Base-by-base conservation (phyloP, 2,888 invertebrate species). In the Lochmaea crataegi region DNA sequence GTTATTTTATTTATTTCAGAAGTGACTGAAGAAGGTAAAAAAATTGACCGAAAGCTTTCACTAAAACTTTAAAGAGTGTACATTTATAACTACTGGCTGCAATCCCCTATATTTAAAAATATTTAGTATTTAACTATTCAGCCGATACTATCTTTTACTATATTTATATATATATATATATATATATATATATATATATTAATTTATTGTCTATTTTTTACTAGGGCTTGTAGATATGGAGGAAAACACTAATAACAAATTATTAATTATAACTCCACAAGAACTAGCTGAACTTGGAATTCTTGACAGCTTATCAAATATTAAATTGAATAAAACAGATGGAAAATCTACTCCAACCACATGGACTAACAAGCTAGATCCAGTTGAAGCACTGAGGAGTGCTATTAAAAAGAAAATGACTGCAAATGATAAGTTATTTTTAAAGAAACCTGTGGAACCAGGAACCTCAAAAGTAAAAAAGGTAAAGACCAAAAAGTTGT, bases 211-310 rank as follows among this genome's bases (percentile, higher is more conserved):
- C 12, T 45, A 45, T 14, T 22, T 64, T 16, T 51, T 32, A 26
- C 51, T 32, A 53, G 51, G 11, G n/a, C 1, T 32, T 18, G 11
- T 32, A 66, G 56, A 12, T 22, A 71, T 71, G 71, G 71, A 71
- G 11, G 38, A 41, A 32, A 41, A 48, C 1, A n/a, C 22, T 32
- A 42, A 60, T 6, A 51, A 58, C 26, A 57, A 65, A 57, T 18
- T 71, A 42, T 51, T 71, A n/a, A 71, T 71, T 18, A 57, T 71
- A 48, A 60, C 65, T 65, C 71, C 71, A 12, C 32, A 71, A 32
- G 65, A 71, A 41, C 38, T 71, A 58, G 65, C 65, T 9, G 58
- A 65, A 65, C 71, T 71, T 14, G 71, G 71, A 48, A 45, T 71
- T 65, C n/a, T 60, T 32, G 32, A 51, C 16, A 14, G 32, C 2